These are phyloP conservation scores for Aurelia sp. DNA, from an alignment of 30 jellyfish, hydroid and myxozoan genomes.

Conservation along the genomic window DNA sequence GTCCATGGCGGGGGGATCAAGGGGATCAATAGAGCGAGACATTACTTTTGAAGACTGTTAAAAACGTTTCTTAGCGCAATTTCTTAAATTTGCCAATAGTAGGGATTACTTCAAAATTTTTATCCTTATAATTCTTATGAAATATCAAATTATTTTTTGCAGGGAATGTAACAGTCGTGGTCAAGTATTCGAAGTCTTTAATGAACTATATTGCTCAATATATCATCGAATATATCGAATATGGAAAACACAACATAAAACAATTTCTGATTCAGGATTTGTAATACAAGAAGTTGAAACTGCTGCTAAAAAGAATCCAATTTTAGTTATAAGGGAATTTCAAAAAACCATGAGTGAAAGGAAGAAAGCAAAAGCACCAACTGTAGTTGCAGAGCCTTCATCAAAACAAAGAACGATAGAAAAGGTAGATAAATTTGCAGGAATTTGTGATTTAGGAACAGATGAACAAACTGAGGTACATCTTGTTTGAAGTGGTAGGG, in stretches of 20 bases:
- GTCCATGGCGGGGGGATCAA: too few species aligned
- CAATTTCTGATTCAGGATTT: constrained; percentile 93
- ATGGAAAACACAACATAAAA: constrained; percentile 91
- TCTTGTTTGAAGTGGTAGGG: constrained; percentile 36
- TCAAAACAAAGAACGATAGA: constrained; percentile 44
- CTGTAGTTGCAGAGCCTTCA: constrained; percentile 5
- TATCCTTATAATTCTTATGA: too few species aligned
- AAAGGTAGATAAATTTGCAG: constrained; percentile 79
- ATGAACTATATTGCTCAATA: constrained; percentile 82
- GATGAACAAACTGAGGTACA: constrained; percentile 68
- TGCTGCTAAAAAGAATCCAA: constrained; percentile 82
- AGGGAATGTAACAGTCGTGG: constrained; percentile 71
- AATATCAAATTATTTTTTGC: neutral
- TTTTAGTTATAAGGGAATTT: constrained; percentile 39
- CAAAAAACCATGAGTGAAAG: constrained; percentile 65
- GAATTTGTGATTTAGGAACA: constrained; percentile 80
- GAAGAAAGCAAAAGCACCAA: constrained; percentile 44
- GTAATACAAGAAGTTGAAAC: constrained; percentile 92
- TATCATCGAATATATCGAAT: constrained; percentile 59
- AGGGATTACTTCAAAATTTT: too few species aligned
- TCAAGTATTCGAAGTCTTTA: constrained; percentile 83
- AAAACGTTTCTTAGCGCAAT: too few species aligned
- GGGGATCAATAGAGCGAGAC: too few species aligned
- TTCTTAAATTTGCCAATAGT: too few species aligned
- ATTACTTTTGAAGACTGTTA: too few species aligned